phyloP scores from a whole-genome alignment of 1,140 invertebrate genomes.

The Brachionus koreanus region DNA sequence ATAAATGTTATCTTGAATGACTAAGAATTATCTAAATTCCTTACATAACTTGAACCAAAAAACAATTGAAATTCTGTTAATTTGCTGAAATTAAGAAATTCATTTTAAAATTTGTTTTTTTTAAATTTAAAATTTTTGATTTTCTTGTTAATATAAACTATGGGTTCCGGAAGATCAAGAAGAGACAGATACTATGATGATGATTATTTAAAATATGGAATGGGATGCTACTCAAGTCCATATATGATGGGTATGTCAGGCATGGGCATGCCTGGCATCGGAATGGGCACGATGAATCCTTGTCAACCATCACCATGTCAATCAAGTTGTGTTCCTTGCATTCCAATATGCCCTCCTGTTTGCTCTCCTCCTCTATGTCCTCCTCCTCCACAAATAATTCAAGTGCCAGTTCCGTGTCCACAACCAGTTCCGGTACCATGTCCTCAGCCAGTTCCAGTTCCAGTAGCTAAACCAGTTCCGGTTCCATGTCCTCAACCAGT shows the following conservation, averaged over 20 bases:
- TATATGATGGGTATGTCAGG: not conserved
- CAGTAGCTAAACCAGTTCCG: not conserved
- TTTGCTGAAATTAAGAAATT: not conserved
- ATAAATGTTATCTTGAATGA: not conserved
- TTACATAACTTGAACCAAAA: not conserved
- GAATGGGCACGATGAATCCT: not conserved
- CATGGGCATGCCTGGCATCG: not conserved
- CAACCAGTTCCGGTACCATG: slow-evolving; percentile 4
- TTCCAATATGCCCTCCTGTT: slow-evolving; percentile 3
- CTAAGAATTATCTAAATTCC: not conserved
- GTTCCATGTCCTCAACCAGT: slow-evolving; percentile 7
- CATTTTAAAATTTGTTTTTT: slow-evolving; percentile 18
- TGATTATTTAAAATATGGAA: not conserved
- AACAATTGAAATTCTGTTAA: slow-evolving; percentile 15
- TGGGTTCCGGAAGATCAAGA: not conserved
- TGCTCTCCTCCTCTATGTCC: not conserved
- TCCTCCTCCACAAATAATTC: not conserved
- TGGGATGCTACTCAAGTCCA: not conserved
- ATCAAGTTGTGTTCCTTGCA: not conserved
- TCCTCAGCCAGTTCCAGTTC: not conserved
- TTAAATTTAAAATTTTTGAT: not conserved
- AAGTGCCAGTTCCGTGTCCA: not conserved
- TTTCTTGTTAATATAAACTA: not conserved
- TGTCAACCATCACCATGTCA: not conserved
- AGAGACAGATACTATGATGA: not conserved